Conservation (phyloP, 2,797 vertebrate species). For the Loriculus beryllinus region DNA sequence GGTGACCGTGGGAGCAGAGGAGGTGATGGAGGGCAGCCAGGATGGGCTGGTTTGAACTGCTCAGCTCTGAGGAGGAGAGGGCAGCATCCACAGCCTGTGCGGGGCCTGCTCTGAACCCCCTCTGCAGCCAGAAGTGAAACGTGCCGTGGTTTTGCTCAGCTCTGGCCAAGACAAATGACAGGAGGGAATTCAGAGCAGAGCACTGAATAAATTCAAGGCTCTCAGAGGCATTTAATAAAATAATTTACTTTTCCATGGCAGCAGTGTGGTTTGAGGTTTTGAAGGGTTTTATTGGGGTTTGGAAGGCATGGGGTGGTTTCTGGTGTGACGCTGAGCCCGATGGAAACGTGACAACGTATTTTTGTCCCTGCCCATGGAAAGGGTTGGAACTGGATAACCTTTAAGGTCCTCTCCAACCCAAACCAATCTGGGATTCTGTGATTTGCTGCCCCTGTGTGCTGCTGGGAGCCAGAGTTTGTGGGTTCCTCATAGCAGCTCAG, state of each 20-base stretch:
- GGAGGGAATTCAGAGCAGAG: neutral
- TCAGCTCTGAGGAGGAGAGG: neutral
- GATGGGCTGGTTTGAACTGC: neutral
- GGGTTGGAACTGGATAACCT: neutral
- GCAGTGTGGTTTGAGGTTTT: neutral
- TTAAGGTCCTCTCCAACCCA: neutral
- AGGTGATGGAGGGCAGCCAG: neutral
- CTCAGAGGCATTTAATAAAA: neutral
- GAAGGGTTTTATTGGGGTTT: neutral
- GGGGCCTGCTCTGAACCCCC: neutral
- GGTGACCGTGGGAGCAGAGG: neutral
- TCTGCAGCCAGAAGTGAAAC: neutral
- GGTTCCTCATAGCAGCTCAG: neutral
- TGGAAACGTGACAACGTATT: neutral
- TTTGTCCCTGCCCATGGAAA: neutral
- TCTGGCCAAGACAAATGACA: neutral
- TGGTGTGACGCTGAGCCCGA: neutral
- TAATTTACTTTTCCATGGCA: neutral
- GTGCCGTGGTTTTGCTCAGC: neutral
- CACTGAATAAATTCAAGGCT: neutral
- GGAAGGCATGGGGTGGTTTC: neutral
- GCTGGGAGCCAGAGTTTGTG: neutral
- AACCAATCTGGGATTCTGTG: neutral
- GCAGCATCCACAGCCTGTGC: neutral
- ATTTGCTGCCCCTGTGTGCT: neutral